A percentile compares a stretch with the other conserved stretches of the same genome.
Evolutionary conservation across 2,113 vertebrate species (phyloP).

Genomic region (Nerophis lumbriciformis): DNA sequence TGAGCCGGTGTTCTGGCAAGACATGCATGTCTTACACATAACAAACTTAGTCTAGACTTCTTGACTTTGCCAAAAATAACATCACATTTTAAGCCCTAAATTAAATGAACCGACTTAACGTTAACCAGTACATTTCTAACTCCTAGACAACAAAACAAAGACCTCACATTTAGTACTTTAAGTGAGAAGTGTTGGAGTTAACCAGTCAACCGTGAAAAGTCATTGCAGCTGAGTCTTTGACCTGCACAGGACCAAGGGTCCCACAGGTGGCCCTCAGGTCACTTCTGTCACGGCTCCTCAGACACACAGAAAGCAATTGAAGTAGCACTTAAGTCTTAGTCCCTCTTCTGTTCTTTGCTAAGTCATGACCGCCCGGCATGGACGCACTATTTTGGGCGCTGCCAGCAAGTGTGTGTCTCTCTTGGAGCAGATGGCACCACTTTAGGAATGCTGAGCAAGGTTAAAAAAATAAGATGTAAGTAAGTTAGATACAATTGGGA

Average conservation of each 20-base stretch:
- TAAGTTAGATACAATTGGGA: not conserved
- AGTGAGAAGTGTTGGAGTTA: not conserved
- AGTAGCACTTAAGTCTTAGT: not conserved
- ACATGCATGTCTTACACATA: too few relatives aligned
- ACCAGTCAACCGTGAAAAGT: slow-evolving; percentile 10
- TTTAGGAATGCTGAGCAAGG: slow-evolving; percentile 42
- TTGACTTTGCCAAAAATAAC: too few relatives aligned
- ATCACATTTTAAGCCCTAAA: too few relatives aligned
- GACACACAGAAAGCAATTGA: not conserved
- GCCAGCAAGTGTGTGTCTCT: slow-evolving; percentile 18
- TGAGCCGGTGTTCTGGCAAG: too few relatives aligned
- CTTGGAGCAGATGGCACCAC: slow-evolving; percentile 48
- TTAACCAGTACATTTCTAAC: not conserved
- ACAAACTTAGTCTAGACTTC: too few relatives aligned
- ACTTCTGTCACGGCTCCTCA: slow-evolving; percentile 28
- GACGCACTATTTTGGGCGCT: slow-evolving; percentile 50
- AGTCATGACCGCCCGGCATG: slow-evolving; percentile 44
- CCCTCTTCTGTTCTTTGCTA: slow-evolving; percentile 33
- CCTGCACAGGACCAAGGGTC: slow-evolving; percentile 35
- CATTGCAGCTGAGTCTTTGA: slow-evolving; percentile 3
- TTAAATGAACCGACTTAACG: too few relatives aligned
- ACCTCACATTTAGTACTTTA: not conserved
- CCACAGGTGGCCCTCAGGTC: slow-evolving; percentile 52
- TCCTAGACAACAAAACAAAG: not conserved
- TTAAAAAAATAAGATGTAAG: slow-evolving; percentile 10